Evolutionary conservation across 2,797 vertebrate species (phyloP).

Genomic region (Chiloscyllium punctatum): DNA sequence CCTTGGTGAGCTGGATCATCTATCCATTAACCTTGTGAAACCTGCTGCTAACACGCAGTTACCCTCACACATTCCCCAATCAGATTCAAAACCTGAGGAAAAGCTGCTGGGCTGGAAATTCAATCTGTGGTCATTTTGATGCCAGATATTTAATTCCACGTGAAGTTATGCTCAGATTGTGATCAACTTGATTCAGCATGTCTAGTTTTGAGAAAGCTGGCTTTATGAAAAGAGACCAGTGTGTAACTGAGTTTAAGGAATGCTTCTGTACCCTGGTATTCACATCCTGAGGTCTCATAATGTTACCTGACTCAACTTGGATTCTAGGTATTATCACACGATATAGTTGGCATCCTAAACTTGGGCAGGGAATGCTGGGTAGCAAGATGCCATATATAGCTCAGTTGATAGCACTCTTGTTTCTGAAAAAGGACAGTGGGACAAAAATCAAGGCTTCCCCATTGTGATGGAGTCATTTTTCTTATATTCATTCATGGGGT

Average conservation of each 20-base stretch:
- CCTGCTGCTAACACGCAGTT: not conserved
- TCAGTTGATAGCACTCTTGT: too few relatives aligned
- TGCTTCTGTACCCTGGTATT: not conserved
- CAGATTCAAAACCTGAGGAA: not conserved
- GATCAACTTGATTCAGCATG: not conserved
- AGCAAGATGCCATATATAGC: too few relatives aligned
- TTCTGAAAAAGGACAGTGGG: too few relatives aligned
- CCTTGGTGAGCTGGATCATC: not conserved
- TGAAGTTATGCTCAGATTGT: not conserved
- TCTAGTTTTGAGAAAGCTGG: not conserved
- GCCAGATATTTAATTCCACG: not conserved
- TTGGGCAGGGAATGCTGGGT: not conserved
- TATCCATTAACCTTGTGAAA: not conserved
- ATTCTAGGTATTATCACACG: not conserved
- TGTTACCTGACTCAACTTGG: not conserved
- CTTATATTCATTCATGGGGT: too few relatives aligned
- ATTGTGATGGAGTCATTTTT: too few relatives aligned
- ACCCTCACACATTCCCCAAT: not conserved
- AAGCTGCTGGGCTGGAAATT: not conserved
- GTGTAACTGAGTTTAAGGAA: not conserved
- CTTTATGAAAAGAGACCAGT: not conserved
- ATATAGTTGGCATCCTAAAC: not conserved
- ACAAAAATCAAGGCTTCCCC: too few relatives aligned
- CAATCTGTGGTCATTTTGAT: not conserved
- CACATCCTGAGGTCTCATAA: not conserved